Conservation (phyloP, 2,888 invertebrate species). For the Bhutanitis thaidina region DNA sequence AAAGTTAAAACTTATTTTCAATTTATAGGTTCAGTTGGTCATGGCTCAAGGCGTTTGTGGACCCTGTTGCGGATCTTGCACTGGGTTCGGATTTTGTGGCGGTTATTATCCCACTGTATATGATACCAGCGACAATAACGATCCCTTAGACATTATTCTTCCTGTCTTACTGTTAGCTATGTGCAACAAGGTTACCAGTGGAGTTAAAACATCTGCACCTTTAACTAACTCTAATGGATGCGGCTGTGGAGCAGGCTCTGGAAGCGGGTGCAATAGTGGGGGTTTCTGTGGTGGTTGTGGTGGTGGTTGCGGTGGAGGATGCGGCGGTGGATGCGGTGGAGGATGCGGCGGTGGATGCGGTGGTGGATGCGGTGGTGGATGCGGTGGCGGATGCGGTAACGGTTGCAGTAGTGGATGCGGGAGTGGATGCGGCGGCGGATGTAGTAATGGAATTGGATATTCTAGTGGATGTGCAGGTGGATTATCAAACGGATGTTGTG, state of each 20-base stretch:
- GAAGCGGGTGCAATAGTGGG: constrained; percentile 1
- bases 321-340: not conserved
- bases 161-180: constrained; percentile 41
- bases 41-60: constrained; percentile 9
- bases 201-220: constrained; percentile 4
- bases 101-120: constrained; percentile 18
- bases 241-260: constrained; percentile 4
- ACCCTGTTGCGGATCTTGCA: not conserved
- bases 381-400: constrained; percentile 21
- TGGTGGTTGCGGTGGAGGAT: constrained; percentile 19
- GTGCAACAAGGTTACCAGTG: constrained; percentile 26
- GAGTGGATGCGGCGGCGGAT: not conserved
- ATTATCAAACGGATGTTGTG: constrained; percentile 1
- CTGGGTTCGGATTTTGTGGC: constrained; percentile 12
- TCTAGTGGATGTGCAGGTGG: not conserved
- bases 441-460: not conserved
- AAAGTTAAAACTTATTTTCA: not conserved
- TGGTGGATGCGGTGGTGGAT: constrained; percentile 19
- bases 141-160: constrained; percentile 39
- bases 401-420: constrained; percentile 19
- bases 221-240: constrained; percentile 6
- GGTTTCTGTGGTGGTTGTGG: constrained; percentile 25
- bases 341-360: constrained; percentile 26
- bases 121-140: constrained; percentile 25
- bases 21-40: constrained; percentile 8